phyloP scores from a whole-genome alignment of 2,888 invertebrate species.

The Galeopsomyia nigrocyanea region DNA sequence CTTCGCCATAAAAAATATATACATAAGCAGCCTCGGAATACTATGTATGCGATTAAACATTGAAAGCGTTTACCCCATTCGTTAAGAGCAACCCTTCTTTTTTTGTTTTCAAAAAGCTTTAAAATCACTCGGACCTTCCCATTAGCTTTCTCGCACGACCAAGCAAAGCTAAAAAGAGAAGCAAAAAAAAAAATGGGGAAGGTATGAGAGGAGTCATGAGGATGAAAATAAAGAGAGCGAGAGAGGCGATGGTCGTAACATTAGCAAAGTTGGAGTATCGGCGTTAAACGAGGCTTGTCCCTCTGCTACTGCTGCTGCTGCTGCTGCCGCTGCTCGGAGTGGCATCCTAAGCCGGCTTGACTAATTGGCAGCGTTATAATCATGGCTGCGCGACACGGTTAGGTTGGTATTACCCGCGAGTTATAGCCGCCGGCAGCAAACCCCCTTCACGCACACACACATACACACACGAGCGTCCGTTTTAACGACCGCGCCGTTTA shows the following conservation, averaged over 20 bases:
- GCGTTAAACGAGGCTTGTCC: too few relatives aligned
- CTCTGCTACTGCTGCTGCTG: not conserved
- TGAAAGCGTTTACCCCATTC: too few relatives aligned
- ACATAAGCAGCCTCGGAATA: too few relatives aligned
- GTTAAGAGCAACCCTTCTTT: too few relatives aligned
- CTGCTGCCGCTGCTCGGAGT: conserved; percentile 18
- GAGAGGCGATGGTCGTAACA: not conserved
- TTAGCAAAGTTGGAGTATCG: too few relatives aligned
- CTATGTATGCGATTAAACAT: too few relatives aligned
- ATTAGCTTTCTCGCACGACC: too few relatives aligned
- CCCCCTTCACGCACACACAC: conserved; percentile 39
- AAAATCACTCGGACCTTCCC: too few relatives aligned
- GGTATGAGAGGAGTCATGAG: not conserved
- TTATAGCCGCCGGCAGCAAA: conserved; percentile 59
- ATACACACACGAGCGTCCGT: conserved; percentile 54
- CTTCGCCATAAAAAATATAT: too few relatives aligned
- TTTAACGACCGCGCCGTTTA: conserved; percentile 68
- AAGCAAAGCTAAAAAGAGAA: too few relatives aligned
- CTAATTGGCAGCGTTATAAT: conserved; percentile 69
- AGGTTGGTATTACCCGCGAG: conserved; percentile 69
- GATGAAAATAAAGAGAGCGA: too few relatives aligned
- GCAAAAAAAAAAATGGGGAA: not conserved
- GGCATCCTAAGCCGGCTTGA: conserved; percentile 68
- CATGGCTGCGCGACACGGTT: conserved; percentile 66
- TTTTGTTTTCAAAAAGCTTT: too few relatives aligned